A percentile compares a stretch with the other conserved stretches of the same genome.
These are phyloP conservation scores for Campylomormyrus tamandua DNA, from an alignment of 2,113 vertebrate species.

Conservation along the genomic window DNA sequence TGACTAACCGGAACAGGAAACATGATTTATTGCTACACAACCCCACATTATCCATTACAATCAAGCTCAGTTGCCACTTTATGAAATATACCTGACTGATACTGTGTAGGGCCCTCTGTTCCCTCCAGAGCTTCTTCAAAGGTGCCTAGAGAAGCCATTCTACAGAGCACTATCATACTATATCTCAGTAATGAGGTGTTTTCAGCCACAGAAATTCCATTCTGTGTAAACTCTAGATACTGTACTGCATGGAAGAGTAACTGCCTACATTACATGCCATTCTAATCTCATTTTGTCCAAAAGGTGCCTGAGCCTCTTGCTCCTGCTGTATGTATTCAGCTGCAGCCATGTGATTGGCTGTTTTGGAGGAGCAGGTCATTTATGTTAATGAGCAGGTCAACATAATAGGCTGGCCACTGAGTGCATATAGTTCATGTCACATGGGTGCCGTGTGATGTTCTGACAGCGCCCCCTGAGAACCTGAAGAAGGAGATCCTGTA, in stretches of 20 bases:
- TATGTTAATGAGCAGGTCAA: neutral
- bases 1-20: neutral
- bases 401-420: neutral
- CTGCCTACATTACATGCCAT: neutral
- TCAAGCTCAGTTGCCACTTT: neutral
- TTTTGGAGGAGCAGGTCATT: neutral
- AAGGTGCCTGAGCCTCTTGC: neutral
- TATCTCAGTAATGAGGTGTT: neutral
- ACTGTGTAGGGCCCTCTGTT: neutral
- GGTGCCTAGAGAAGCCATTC: neutral
- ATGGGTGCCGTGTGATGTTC: neutral
- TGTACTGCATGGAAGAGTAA: neutral
- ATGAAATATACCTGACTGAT: neutral
- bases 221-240: neutral
- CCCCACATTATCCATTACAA: neutral
- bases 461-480: conserved; percentile 72
- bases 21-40: neutral
- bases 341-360: neutral
- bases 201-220: neutral
- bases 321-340: neutral
- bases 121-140: neutral
- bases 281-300: neutral
- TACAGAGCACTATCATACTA: neutral
- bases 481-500: conserved; percentile 90
- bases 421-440: neutral